phyloP scores from a whole-genome alignment of 2,888 invertebrate species.

The Tanytarsus gracilentus region DNA sequence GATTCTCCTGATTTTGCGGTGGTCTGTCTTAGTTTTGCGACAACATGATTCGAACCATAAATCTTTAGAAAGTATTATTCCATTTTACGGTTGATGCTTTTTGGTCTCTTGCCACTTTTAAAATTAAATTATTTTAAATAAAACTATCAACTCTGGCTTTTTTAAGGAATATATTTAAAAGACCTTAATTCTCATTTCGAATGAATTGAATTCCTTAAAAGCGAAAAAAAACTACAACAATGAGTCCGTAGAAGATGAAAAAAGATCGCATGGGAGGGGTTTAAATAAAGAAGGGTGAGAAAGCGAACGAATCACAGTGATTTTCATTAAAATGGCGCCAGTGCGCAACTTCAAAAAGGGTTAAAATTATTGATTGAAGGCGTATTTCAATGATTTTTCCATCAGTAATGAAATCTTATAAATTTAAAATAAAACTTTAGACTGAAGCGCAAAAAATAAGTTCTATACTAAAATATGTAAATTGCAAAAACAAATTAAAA shows the following conservation, averaged over 20 bases:
- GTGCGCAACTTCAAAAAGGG: constrained; percentile 17
- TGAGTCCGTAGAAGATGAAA: background rate
- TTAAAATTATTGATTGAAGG: background rate
- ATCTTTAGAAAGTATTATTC: no score
- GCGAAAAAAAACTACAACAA: background rate
- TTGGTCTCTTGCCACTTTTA: no score
- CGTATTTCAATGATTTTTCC: background rate
- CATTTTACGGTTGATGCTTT: no score
- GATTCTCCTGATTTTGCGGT: no score
- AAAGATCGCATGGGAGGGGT: constrained; percentile 21
- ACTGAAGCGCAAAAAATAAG: background rate
- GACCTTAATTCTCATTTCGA: no score
- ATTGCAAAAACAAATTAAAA: no score
- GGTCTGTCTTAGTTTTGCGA: no score
- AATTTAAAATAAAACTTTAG: background rate
- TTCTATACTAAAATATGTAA: no score
- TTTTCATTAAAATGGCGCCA: constrained; percentile 26
- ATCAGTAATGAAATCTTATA: background rate
- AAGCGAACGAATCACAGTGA: constrained; percentile 20
- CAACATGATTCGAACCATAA: no score
- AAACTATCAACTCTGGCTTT: no score
- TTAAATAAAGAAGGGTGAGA: constrained; percentile 3
- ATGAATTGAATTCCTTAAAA: background rate
- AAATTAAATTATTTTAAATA: no score
- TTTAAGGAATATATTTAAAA: no score